Base-by-base conservation (phyloP, 2,888 invertebrate genomes). In the Strigamia crassipes region DNA sequence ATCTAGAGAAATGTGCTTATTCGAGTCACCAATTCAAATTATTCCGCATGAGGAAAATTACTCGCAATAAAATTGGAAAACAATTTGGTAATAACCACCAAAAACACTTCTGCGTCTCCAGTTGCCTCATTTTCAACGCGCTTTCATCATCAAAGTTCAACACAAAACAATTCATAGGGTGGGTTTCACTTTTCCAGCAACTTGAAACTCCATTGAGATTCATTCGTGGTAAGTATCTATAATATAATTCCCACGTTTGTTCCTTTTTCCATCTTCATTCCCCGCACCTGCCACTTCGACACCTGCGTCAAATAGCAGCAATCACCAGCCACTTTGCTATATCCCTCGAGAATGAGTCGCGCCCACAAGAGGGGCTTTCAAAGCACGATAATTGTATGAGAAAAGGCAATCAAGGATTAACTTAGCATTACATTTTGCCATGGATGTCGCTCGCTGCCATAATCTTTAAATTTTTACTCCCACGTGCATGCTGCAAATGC, bases 221-320 rank as follows among this genome's bases (percentile, higher is more conserved):
- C 73, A 73, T 73, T 31, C 27, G n/a, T 8, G 31, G 73, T 10
- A 73, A 73, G 27, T 23, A 21, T 27, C 31, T 56, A 31, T 73
- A 73, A 73, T 73, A 73, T 27, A 73, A 73, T 73, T 73, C 31
- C 31, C 73, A 23, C 73, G 27, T 31, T 27, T 73, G 73, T 31
- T 27, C 31, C 15, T 73, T 73, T 73, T 73, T 27, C 61, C 61
- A 23, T 73, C 73, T 73, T 73, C 31, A 73, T 73, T 73, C 23
- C 27, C 73, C 23, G 27, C 73, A 73, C 73, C 73, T 73, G 73
- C 23, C 73, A 73, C 73, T 31, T 31, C 27, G 73, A 73, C 73
- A 73, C 73, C 73, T 73, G 73, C 73, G 73, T 73, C 73, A 73
- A 73, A 73, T 73, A 73, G 73, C 31, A 31, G 73, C 27, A 73